Evolutionary conservation across 2,888 invertebrate genomes (phyloP), one percentile per base, ranked within the genome.

Genomic region (Cacoxenus indagator): DNA sequence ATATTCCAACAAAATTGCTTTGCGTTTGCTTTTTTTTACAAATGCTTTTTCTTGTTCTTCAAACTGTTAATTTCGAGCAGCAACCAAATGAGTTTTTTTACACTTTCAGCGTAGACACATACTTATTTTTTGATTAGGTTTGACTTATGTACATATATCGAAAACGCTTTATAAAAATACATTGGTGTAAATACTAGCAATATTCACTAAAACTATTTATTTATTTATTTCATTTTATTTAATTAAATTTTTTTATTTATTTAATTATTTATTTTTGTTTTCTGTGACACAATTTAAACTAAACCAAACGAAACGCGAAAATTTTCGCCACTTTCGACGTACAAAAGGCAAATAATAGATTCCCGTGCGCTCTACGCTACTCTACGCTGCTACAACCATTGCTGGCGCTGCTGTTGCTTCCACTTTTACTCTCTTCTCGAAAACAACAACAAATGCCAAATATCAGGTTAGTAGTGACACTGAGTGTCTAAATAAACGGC

Each of bases 261-360:
- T 51, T 6, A 62, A 67, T 73, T 69, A 64, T 65, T 69, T 61
- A 19, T 29, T 66, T 22, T 27, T 51, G 48, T 64, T 65, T 70
- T 67, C 64, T 67, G 59, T 46, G 54, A 68, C 71, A 69, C 74
- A 70, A 67, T 59, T 59, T 59, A 72, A 72, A 74, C 62, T 72
- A 74, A 81, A 81, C 82, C 75, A 79, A 78, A 78, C 73, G 82
- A 80, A 82, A 80, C 82, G 78, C 77, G 81, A 82, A 80, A 81
- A 81, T 37, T 77, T 80, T 78, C 76, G 80, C 78, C 73, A 82
- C 81, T 73, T 81, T 79, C 77, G 81, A 78, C 74, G 77, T 80
- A 82, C 75, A 78, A 81, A 81, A 80, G 76, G 76, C 80, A 80
- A 80, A 82, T 82, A 78, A 77, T 81, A 77, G 81, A 77, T 78